A percentile compares a stretch with the other conserved stretches of the same genome.
These are phyloP conservation scores for Mycetomoellerius zeteki DNA, from an alignment of 1,140 invertebrate genomes.

Conservation along the genomic window DNA sequence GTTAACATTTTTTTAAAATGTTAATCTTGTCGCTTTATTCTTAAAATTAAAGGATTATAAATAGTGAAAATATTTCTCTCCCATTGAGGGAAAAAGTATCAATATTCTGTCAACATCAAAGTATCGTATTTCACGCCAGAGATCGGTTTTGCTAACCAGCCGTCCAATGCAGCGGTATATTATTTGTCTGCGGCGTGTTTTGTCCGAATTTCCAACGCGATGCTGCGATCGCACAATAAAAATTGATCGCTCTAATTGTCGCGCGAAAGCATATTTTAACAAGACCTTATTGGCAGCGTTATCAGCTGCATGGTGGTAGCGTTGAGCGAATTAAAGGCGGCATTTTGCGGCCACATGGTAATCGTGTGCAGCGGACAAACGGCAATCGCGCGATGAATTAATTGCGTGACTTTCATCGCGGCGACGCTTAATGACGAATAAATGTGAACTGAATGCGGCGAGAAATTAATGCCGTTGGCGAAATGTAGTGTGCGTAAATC, in stretches of 20 bases:
- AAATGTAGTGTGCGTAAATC: conserved; percentile 49
- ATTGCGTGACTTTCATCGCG: conserved; percentile 60
- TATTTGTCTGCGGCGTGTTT: conserved; percentile 40
- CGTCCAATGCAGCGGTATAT: conserved; percentile 54
- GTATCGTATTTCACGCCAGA: conserved; percentile 26
- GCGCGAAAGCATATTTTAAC: conserved; percentile 48
- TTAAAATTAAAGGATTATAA: neutral
- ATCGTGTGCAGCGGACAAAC: conserved; percentile 53
- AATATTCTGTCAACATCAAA: conserved; percentile 38
- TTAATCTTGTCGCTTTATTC: neutral
- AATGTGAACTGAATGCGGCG: conserved; percentile 39
- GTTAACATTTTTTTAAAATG: neutral
- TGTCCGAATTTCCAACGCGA: conserved; percentile 44
- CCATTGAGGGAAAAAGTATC: conserved; percentile 6
- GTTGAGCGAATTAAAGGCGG: conserved; percentile 52
- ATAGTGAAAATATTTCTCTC: neutral
- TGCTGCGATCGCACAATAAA: conserved; percentile 35
- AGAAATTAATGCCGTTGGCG: conserved; percentile 52
- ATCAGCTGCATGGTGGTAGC: conserved; percentile 30
- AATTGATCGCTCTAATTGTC: conserved; percentile 59
- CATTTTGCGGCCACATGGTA: conserved; percentile 44
- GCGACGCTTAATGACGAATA: conserved; percentile 59
- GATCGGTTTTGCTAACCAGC: conserved; percentile 36
- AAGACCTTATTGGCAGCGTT: conserved; percentile 61
- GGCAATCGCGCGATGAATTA: conserved; percentile 59